phyloP scores from a whole-genome alignment of 2,888 invertebrate genomes.

The Hydrotaea cyrtoneurina region DNA sequence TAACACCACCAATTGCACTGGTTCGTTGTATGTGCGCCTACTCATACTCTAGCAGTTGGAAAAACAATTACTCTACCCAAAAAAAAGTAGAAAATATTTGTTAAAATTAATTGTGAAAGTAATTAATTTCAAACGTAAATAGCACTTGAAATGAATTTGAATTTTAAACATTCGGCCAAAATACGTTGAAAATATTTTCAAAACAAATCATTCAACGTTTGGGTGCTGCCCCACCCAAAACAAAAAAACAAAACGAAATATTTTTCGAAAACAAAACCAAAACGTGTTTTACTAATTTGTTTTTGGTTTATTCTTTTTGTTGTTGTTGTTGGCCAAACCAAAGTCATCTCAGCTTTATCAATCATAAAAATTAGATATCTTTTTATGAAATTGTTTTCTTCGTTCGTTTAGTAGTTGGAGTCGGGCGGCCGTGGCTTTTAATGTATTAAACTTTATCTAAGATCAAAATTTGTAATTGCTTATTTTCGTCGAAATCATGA shows the following conservation, averaged over 20 bases:
- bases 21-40: background rate
- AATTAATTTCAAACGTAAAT: background rate
- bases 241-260: slow-evolving; percentile 6
- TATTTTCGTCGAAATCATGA: slow-evolving; percentile 7
- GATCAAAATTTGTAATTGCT: slow-evolving; percentile 1
- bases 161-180: background rate
- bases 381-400: background rate
- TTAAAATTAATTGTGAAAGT: slow-evolving; percentile 12
- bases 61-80: background rate
- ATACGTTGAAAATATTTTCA: background rate
- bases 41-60: background rate
- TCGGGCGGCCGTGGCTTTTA: background rate
- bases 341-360: background rate
- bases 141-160: background rate
- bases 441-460: background rate
- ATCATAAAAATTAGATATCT: background rate
- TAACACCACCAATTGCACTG: background rate
- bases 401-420: background rate
- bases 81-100: background rate
- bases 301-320: background rate
- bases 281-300: slow-evolving; percentile 1
- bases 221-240: background rate
- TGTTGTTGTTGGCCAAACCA: background rate
- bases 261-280: background rate
- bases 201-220: background rate